Evolutionary conservation across 2,888 invertebrate species (phyloP).

Genomic region (Drosophila borborema): DNA sequence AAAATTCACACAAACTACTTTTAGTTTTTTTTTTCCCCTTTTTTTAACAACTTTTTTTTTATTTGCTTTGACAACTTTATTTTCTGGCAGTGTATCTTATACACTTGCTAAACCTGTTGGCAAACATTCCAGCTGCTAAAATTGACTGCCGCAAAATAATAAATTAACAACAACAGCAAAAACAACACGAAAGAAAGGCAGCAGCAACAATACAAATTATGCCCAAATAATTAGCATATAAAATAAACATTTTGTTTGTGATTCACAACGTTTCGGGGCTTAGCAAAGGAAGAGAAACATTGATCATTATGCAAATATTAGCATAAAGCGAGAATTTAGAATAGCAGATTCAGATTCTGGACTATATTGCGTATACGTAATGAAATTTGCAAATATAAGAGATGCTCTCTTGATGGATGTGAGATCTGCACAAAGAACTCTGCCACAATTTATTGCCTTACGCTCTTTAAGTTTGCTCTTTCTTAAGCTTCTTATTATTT

Average conservation of each 20-base stretch:
- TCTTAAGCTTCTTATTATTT: not conserved
- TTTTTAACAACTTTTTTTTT: not conserved
- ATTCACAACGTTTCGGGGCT: constrained; percentile 24
- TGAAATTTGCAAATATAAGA: not conserved
- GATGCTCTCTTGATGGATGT: too few species aligned
- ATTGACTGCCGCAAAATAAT: constrained; percentile 20
- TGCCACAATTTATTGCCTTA: not conserved
- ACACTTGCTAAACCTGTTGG: constrained; percentile 30
- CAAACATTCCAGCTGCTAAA: constrained; percentile 30
- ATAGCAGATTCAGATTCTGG: not conserved
- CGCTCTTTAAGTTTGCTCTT: not conserved
- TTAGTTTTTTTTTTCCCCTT: not conserved
- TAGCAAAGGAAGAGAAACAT: not conserved
- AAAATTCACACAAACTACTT: not conserved
- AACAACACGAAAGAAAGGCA: constrained; percentile 1
- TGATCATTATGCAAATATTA: not conserved
- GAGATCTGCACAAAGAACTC: not conserved
- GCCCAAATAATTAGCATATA: constrained; percentile 36
- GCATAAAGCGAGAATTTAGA: constrained; percentile 1
- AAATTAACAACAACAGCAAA: not conserved
- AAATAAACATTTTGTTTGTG: constrained; percentile 32
- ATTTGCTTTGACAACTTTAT: not conserved
- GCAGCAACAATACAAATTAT: constrained; percentile 5
- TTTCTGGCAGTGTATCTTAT: constrained; percentile 24
- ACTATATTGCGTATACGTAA: not conserved